These are phyloP conservation scores for Crotophaga sulcirostris DNA, from an alignment of 2,113 vertebrate genomes.

Conservation along the genomic window DNA sequence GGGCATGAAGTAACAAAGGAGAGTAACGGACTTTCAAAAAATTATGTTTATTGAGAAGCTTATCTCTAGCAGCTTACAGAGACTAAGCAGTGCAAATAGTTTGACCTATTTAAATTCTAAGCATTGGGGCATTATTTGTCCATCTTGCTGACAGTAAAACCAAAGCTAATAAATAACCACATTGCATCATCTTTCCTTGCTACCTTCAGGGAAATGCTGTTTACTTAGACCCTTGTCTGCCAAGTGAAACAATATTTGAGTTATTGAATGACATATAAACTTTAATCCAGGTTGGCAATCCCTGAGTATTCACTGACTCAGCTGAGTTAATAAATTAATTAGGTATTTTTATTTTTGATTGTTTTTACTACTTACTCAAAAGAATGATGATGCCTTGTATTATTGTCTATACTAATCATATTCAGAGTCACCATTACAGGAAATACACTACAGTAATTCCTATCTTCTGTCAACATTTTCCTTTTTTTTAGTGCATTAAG, in stretches of 20 bases:
- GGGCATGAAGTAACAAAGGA: background rate
- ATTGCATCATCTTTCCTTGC: constrained; percentile 26
- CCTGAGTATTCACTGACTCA: background rate
- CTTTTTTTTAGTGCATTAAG: background rate
- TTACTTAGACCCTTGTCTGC: constrained; percentile 8
- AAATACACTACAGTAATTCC: background rate
- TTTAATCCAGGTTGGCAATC: background rate
- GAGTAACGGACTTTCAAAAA: background rate
- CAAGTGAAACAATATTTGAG: constrained; percentile 28
- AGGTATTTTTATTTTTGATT: background rate
- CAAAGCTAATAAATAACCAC: constrained; percentile 58
- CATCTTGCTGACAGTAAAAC: background rate
- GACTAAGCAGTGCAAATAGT: background rate
- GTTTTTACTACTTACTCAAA: background rate
- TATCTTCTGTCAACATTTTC: background rate
- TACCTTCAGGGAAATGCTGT: background rate
- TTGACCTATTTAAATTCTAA: background rate
- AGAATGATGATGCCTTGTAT: background rate
- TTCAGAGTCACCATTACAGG: background rate
- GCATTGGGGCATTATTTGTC: constrained; percentile 25
- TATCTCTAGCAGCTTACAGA: background rate
- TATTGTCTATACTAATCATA: background rate
- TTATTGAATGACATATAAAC: background rate
- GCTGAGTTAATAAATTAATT: background rate
- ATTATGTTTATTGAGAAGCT: background rate